A percentile compares a stretch with the other conserved stretches of the same genome.
These are phyloP conservation scores for Nestor notabilis DNA, from an alignment of 2,113 vertebrate species.

Conservation along the genomic window DNA sequence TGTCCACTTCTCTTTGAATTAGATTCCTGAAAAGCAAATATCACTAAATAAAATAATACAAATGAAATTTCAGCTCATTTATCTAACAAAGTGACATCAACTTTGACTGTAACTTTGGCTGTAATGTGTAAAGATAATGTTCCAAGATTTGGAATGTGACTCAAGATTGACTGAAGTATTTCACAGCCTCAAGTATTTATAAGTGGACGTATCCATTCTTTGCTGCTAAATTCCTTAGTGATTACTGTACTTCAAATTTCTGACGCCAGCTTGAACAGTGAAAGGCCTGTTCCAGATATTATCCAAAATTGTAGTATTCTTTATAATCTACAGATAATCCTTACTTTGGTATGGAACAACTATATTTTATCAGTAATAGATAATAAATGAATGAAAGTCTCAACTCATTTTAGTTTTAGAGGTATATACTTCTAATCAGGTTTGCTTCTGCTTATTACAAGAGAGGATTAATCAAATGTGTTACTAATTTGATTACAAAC, in stretches of 20 bases:
- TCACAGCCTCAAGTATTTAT: neutral
- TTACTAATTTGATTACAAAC: neutral
- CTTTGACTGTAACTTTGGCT: neutral
- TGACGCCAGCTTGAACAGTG: neutral
- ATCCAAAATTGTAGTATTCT: neutral
- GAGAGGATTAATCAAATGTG: neutral
- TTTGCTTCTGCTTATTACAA: neutral
- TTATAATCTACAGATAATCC: neutral
- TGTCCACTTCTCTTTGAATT: neutral
- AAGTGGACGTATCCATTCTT: neutral
- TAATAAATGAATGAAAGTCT: neutral
- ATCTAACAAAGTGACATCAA: neutral
- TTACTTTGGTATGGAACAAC: neutral
- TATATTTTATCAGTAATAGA: neutral
- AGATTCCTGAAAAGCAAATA: neutral
- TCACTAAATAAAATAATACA: neutral
- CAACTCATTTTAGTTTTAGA: neutral
- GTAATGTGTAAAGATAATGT: neutral
- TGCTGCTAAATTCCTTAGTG: neutral
- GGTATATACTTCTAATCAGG: neutral
- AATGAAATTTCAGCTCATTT: neutral
- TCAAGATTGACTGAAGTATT: neutral
- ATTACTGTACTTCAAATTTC: neutral
- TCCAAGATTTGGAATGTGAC: neutral
- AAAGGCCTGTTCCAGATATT: neutral